Evolutionary conservation across 2,888 invertebrate genomes (phyloP).

Genomic region (Thalpophila matura): DNA sequence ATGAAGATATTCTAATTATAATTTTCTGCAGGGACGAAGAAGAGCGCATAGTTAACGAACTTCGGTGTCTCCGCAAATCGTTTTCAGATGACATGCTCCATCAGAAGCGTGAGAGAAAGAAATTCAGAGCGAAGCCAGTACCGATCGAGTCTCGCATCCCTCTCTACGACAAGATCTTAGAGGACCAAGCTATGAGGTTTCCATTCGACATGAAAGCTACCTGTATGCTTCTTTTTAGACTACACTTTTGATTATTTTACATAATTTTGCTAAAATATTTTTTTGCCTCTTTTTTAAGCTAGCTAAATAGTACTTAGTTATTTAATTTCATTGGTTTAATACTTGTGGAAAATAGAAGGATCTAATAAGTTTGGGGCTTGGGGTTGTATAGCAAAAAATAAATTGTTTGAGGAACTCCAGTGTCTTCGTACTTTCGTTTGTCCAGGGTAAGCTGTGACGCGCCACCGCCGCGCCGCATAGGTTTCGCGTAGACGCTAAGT

Average conservation of each 20-base stretch:
- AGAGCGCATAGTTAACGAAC: slow-evolving; percentile 90
- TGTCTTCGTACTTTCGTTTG: too few species aligned
- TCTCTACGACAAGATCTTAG: slow-evolving; percentile 93
- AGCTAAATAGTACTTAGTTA: not conserved
- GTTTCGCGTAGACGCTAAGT: too few species aligned
- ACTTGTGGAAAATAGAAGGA: too few species aligned
- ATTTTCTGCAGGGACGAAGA: slow-evolving; percentile 91
- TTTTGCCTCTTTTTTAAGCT: not conserved
- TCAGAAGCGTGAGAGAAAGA: slow-evolving; percentile 87
- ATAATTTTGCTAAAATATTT: not conserved
- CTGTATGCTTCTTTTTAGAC: slow-evolving; percentile 76
- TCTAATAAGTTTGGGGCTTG: too few species aligned
- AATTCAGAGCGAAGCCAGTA: slow-evolving; percentile 91
- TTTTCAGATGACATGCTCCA: slow-evolving; percentile 87
- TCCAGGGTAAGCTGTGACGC: too few species aligned
- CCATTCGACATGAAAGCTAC: slow-evolving; percentile 62
- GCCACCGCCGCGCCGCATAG: too few species aligned
- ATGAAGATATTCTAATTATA: too few species aligned
- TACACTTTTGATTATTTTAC: slow-evolving; percentile 44
- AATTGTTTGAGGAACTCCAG: too few species aligned
- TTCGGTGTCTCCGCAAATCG: slow-evolving; percentile 83
- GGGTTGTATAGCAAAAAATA: too few species aligned
- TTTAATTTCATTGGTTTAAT: too few species aligned
- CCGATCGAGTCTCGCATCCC: slow-evolving; percentile 94
- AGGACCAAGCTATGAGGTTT: slow-evolving; percentile 93